phyloP scores from a whole-genome alignment of 2,888 invertebrate species.

The Phyllotreta cruciferae region DNA sequence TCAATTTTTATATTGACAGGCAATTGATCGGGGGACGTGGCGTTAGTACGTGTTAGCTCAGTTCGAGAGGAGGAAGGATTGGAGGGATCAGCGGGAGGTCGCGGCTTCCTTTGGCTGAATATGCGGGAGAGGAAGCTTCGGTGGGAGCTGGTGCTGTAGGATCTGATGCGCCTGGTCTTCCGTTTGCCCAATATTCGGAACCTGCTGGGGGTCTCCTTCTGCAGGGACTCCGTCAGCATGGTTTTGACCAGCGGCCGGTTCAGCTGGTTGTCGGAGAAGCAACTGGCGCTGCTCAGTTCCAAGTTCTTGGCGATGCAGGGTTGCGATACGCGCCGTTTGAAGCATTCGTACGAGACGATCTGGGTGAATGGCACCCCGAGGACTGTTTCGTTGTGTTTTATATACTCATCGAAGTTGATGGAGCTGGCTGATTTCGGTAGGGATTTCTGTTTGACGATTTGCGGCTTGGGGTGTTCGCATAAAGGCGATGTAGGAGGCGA shows the following conservation, averaged over 20 bases:
- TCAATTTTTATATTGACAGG: conserved; percentile 56
- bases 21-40: conserved; percentile 38
- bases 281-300: conserved; percentile 34
- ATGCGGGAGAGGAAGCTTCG: conserved; percentile 41
- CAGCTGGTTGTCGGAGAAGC: conserved; percentile 47
- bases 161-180: conserved; percentile 33
- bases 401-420: conserved; percentile 53
- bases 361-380: conserved; percentile 65
- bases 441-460: conserved; percentile 15
- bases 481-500: conserved; percentile 51
- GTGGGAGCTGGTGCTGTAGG: conserved; percentile 30
- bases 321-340: conserved; percentile 40
- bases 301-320: conserved; percentile 37
- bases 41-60: conserved; percentile 41
- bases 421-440: conserved; percentile 43
- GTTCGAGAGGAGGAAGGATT: conserved; percentile 26
- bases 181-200: conserved; percentile 43
- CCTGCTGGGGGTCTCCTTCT: conserved; percentile 39
- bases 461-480: conserved; percentile 10
- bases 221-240: conserved; percentile 35
- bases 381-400: conserved; percentile 60
- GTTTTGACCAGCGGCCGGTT: conserved; percentile 41
- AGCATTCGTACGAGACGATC: conserved; percentile 41
- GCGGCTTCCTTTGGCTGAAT: conserved; percentile 39
- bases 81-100: conserved; percentile 32